Evolutionary conservation across 2,113 vertebrate genomes (phyloP), one percentile per base, ranked within the genome.

Genomic region (Thamnaconus septentrionalis): DNA sequence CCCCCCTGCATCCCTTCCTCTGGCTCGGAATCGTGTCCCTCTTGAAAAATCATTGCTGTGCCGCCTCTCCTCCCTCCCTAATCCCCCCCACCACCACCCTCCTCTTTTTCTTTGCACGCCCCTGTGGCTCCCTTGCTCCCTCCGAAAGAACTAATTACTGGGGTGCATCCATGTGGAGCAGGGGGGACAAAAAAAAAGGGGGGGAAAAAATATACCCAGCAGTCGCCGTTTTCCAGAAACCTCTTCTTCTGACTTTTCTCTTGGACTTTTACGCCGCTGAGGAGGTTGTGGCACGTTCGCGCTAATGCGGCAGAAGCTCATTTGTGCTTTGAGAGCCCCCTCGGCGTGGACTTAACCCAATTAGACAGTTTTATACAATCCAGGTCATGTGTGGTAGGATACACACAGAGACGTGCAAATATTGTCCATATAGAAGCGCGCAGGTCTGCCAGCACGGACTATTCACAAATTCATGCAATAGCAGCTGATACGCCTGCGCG

Each of bases 331-430:
- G 61, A 59, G 51, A 59, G 39, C 65, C 61, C 76, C 71, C 67
- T 56, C 10, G 69, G 78, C 73, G 61, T 75, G 70, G 63, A 64
- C 64, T 82, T 89, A 85, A 86, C 86, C 84, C 76, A 84, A 90
- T 87, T 89, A 89, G 74, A 59, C 12, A 5, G 18, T 72, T 78
- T 76, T 50, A 73, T 70, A 64, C 68, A 54, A 66, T 75, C 68
- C 79, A 59, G 11, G 31, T 76, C 70, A 63, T 58, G 45, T 41
- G 42, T 65, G 54, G 60, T 10, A 74, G 53, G 10, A 31, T 61
- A 50, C 56, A 52, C 53, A 55, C 18, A 66, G 12, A 52, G 18
- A 67, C 56, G 61, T 48, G 50, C 43, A 10, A 31, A 55, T 40
- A 61, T 1, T 5, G 6, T n/a, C 59, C 4, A 48, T 3, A 53